Evolutionary conservation across 2,888 invertebrate genomes (phyloP).

Genomic region (Hyposoter dolosus): DNA sequence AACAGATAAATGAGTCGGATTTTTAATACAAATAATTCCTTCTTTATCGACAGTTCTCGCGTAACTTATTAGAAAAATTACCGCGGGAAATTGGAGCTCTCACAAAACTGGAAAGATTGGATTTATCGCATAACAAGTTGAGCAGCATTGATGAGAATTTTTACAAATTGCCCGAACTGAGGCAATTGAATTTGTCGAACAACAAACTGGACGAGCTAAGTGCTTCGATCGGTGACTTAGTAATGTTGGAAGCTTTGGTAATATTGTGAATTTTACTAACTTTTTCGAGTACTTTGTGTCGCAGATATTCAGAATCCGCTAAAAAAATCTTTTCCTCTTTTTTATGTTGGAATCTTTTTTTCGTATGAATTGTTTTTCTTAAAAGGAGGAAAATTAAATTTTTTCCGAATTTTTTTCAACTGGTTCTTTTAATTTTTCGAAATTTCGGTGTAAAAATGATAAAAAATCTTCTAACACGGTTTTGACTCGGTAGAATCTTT

Average conservation of each 20-base stretch:
- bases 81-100: constrained; percentile 91
- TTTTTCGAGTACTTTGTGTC: not conserved
- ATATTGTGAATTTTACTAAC: constrained; percentile 63
- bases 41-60: constrained; percentile 89
- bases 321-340: too few relatives aligned
- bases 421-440: not conserved
- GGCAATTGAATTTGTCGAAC: constrained; percentile 90
- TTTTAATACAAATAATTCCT: not conserved
- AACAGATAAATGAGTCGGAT: not conserved
- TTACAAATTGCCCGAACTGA: constrained; percentile 89
- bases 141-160: constrained; percentile 88
- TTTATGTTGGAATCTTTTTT: too few relatives aligned
- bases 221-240: constrained; percentile 91
- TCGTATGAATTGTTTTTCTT: too few relatives aligned
- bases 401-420: not conserved
- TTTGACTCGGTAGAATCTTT: constrained; percentile 88
- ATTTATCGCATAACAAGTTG: constrained; percentile 90
- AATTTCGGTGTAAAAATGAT: constrained; percentile 5
- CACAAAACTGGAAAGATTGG: constrained; percentile 88
- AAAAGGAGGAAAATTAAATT: not conserved
- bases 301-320: not conserved
- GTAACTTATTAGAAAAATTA: constrained; percentile 91
- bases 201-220: constrained; percentile 90
- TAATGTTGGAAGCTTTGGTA: constrained; percentile 92
- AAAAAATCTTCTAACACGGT: not conserved